Evolutionary conservation across 2,113 vertebrate genomes (phyloP).

Genomic region (Campylomormyrus tamandua): DNA sequence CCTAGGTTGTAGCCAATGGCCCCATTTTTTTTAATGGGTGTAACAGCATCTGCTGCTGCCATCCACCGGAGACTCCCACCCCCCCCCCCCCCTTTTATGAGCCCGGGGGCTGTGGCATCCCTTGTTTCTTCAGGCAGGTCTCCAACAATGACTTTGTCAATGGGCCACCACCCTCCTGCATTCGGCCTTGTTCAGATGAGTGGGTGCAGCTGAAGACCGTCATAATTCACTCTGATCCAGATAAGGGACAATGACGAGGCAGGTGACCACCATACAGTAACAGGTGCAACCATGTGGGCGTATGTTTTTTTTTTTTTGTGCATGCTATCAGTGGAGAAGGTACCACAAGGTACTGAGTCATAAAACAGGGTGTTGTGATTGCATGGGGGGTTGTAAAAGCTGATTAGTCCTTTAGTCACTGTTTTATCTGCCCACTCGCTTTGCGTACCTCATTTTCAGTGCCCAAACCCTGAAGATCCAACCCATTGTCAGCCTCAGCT

Average conservation of each 20-base stretch:
- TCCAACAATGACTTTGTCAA: not conserved
- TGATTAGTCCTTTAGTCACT: not conserved
- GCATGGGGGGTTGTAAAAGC: not conserved
- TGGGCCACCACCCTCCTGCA: not conserved
- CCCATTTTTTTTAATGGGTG: too few species aligned
- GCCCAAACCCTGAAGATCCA: not conserved
- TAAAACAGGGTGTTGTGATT: not conserved
- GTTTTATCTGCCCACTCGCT: not conserved
- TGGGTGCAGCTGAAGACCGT: not conserved
- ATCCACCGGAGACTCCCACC: not conserved
- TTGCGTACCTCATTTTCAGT: not conserved
- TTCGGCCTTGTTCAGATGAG: not conserved
- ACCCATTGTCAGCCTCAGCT: not conserved
- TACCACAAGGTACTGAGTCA: constrained; percentile 16
- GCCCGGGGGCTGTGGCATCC: not conserved
- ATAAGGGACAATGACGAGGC: not conserved
- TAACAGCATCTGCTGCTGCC: not conserved
- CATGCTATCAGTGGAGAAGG: not conserved
- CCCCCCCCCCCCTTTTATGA: not conserved
- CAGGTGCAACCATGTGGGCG: not conserved
- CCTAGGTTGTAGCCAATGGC: not conserved
- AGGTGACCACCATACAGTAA: not conserved
- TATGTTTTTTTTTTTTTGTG: not conserved
- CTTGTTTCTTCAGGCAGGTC: not conserved
- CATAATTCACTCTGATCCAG: not conserved